Evolutionary conservation across 2,888 invertebrate genomes (phyloP).

Genomic region (Xestoiulus laeticollis): DNA sequence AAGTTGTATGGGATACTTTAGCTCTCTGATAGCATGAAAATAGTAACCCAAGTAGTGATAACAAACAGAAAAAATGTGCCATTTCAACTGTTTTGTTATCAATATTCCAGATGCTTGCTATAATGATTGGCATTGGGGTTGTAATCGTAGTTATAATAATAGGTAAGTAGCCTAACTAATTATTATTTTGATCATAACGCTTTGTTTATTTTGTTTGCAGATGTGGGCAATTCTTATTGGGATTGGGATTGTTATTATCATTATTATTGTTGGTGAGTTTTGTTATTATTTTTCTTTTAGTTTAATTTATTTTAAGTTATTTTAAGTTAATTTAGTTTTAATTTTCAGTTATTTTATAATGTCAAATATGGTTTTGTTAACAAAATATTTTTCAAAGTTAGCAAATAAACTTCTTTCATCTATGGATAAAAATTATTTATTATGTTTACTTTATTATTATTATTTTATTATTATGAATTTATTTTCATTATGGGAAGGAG

Average conservation of each 20-base stretch:
- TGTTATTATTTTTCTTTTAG: constrained; percentile 54
- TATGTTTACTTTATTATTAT: background rate
- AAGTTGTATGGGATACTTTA: background rate
- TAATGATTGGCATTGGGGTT: constrained; percentile 63
- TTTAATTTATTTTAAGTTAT: background rate
- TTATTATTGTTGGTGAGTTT: constrained; percentile 85
- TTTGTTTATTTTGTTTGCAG: constrained; percentile 59
- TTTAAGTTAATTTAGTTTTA: constrained; percentile 12
- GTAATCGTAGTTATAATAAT: constrained; percentile 68
- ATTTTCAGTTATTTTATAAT: background rate
- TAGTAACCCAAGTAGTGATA: background rate
- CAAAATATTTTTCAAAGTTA: too few relatives aligned
- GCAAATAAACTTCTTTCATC: too few relatives aligned
- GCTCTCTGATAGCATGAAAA: background rate
- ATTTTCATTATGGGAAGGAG: too few relatives aligned
- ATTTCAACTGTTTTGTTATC: constrained; percentile 43
- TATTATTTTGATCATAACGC: constrained; percentile 8
- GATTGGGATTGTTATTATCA: constrained; percentile 64
- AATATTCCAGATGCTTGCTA: constrained; percentile 65
- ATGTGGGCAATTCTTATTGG: constrained; percentile 65
- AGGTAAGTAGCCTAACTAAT: constrained; percentile 51
- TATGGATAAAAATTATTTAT: too few relatives aligned
- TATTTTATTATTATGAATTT: background rate
- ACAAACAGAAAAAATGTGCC: background rate
- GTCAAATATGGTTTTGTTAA: too few relatives aligned